Evolutionary conservation across 2,797 vertebrate species (phyloP).

Genomic region (Psittacula echo): DNA sequence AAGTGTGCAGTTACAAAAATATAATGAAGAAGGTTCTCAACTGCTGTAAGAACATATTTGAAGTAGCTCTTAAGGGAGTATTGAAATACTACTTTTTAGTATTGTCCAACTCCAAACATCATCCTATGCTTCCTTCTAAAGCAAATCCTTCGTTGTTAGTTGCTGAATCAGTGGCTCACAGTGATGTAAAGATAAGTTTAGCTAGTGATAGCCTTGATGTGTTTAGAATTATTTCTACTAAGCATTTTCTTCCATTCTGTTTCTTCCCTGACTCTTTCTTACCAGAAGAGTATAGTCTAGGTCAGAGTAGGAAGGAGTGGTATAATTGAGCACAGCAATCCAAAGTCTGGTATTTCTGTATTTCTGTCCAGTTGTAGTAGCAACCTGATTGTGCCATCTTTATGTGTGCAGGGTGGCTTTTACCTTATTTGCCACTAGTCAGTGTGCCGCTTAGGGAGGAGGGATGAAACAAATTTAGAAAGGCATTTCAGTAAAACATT

Average conservation of each 20-base stretch:
- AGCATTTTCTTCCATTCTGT: not conserved
- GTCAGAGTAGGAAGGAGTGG: not conserved
- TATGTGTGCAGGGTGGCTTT: not conserved
- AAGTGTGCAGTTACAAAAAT: not conserved
- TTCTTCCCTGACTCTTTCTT: not conserved
- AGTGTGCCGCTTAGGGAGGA: not conserved
- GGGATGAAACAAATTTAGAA: constrained; percentile 28
- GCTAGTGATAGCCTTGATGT: constrained; percentile 14
- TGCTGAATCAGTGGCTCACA: not conserved
- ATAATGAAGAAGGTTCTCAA: not conserved
- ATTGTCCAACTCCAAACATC: not conserved
- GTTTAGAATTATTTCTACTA: not conserved
- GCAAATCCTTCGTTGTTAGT: not conserved
- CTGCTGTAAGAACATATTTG: not conserved
- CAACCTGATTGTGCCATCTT: not conserved
- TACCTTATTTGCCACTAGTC: not conserved
- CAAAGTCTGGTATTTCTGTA: not conserved
- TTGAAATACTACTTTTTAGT: not conserved
- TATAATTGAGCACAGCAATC: not conserved
- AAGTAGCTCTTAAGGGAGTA: not conserved
- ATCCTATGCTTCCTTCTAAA: not conserved
- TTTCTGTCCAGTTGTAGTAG: not conserved
- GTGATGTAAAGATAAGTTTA: constrained; percentile 22
- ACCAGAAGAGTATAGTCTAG: not conserved
- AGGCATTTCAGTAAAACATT: constrained; percentile 6